A percentile compares a stretch with the other conserved stretches of the same genome.
Conservation (phyloP, 2,113 vertebrate genomes). For the Candoia aspera region DNA sequence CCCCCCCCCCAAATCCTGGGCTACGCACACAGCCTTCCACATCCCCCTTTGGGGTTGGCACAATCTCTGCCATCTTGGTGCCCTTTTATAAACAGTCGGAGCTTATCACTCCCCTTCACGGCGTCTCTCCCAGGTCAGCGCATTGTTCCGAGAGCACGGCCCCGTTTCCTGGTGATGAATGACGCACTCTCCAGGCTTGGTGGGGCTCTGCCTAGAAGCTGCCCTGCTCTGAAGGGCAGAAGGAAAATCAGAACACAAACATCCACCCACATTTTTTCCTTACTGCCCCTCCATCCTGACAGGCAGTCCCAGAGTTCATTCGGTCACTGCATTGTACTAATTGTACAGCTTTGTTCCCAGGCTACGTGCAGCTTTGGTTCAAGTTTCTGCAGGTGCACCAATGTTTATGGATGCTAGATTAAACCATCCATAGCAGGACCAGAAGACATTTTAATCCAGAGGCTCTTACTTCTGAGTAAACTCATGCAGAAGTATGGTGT, state of each 20-base stretch:
- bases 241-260: neutral
- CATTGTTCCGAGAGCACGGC: constrained; percentile 29
- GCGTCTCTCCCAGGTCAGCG: constrained; percentile 18
- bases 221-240: neutral
- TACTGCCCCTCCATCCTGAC: neutral
- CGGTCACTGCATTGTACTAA: neutral
- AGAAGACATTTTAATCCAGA: neutral
- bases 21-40: neutral
- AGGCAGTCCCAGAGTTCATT: neutral
- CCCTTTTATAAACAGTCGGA: constrained; percentile 24
- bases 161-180: constrained; percentile 20
- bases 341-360: neutral
- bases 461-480: neutral
- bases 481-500: neutral
- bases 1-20: neutral
- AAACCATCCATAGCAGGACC: neutral
- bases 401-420: neutral
- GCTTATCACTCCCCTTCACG: constrained; percentile 10
- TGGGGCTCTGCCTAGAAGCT: neutral
- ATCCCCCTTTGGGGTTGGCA: neutral
- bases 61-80: constrained; percentile 26
- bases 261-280: neutral
- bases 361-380: neutral
- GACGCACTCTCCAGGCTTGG: neutral
- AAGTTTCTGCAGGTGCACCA: neutral